Evolutionary conservation across 2,888 invertebrate genomes (phyloP).

Genomic region (Synergus laeviventris): DNA sequence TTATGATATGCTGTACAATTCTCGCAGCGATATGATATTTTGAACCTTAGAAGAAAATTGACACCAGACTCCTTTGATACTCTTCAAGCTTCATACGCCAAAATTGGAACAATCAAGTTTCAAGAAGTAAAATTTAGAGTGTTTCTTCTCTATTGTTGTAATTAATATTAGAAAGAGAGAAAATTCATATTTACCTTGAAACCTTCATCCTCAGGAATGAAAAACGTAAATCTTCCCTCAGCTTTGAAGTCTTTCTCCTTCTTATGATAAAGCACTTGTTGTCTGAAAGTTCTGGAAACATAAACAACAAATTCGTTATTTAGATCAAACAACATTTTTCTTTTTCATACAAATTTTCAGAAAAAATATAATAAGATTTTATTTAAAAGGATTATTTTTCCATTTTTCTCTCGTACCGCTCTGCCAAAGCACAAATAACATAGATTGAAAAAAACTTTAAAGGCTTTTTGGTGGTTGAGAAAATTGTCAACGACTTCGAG

Average conservation of each 20-base stretch:
- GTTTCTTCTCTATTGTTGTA: neutral
- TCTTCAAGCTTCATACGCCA: neutral
- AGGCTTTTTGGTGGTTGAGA: neutral
- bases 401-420: neutral
- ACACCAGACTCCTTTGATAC: neutral
- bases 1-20: conserved; percentile 28
- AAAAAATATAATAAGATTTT: neutral
- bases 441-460: neutral
- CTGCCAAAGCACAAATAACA: neutral
- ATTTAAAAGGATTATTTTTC: neutral
- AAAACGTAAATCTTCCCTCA: conserved; percentile 90
- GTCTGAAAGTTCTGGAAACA: conserved; percentile 83
- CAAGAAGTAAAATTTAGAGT: neutral
- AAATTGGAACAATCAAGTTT: neutral
- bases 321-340: too few species aligned
- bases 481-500: too few species aligned
- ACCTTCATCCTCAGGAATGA: conserved; percentile 93
- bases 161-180: neutral
- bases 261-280: conserved; percentile 84
- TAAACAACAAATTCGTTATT: conserved; percentile 42
- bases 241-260: conserved; percentile 87
- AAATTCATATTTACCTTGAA: conserved; percentile 82
- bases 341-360: too few species aligned
- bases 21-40: neutral
- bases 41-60: neutral